A percentile compares a stretch with the other conserved stretches of the same genome.
These are phyloP conservation scores for Drosophila tanythrix DNA, from an alignment of 2,888 invertebrate genomes.

Conservation along the genomic window DNA sequence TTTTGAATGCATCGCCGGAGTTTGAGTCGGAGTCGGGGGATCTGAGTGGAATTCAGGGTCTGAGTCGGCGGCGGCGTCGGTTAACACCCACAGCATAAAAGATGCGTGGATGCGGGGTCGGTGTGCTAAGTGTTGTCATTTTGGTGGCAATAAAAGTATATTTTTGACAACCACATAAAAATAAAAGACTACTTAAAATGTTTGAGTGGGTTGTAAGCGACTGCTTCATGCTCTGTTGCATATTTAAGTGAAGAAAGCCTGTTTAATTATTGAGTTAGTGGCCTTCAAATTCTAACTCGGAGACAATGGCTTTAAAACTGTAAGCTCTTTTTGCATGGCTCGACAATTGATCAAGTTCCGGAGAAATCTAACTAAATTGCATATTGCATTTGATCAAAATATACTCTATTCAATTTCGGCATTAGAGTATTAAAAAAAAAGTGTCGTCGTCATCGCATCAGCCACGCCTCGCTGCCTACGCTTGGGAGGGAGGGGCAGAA, in stretches of 20 bases:
- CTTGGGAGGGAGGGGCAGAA: conserved; percentile 11
- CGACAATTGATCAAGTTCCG: background rate
- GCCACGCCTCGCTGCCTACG: conserved; percentile 54
- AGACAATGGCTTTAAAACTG: background rate
- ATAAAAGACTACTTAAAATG: background rate
- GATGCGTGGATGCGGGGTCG: background rate
- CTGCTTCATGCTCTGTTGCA: background rate
- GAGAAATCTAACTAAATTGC: too few species aligned
- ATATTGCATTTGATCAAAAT: background rate
- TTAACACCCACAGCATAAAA: conserved; percentile 54
- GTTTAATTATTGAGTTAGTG: too few species aligned
- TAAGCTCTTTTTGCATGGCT: background rate
- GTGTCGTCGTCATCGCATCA: conserved; percentile 64
- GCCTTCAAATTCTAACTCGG: background rate
- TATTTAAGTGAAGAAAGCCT: background rate
- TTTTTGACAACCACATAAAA: conserved; percentile 74
- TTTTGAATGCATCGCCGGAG: conserved; percentile 66
- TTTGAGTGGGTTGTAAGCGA: background rate
- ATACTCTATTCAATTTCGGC: too few species aligned
- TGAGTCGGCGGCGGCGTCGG: conserved; percentile 30
- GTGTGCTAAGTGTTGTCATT: conserved; percentile 75
- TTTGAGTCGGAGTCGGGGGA: too few species aligned
- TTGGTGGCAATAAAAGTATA: conserved; percentile 80
- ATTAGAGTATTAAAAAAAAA: conserved; percentile 30
- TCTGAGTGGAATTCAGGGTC: background rate